Conservation (phyloP, 2,888 invertebrate genomes). For the Hypercompe scribonia region DNA sequence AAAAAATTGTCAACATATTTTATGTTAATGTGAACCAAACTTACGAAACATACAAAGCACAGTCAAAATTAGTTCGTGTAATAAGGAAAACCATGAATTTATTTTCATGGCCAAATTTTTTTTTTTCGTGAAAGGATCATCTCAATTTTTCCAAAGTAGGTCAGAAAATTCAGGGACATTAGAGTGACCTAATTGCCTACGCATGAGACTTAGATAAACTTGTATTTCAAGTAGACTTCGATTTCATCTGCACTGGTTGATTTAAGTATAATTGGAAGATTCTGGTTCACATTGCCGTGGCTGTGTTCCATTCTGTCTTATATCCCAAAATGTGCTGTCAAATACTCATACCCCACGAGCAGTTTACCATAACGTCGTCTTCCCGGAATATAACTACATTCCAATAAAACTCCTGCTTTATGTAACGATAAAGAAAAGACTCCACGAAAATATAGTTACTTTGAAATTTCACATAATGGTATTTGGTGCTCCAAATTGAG, state of each 20-base stretch:
- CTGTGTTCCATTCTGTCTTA: not conserved
- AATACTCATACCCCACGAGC: not conserved
- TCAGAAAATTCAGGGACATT: not conserved
- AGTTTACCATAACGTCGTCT: not conserved
- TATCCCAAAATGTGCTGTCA: not conserved
- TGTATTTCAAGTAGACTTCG: not conserved
- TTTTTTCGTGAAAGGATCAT: not conserved
- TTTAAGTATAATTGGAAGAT: not conserved
- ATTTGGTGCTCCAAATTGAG: not conserved
- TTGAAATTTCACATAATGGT: not conserved
- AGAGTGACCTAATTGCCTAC: not conserved
- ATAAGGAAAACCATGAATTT: not conserved
- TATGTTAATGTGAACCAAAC: not conserved
- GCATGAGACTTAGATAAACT: not conserved
- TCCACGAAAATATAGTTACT: not conserved
- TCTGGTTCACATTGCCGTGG: not conserved
- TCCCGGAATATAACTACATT: not conserved
- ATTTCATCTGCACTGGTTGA: not conserved
- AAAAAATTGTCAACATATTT: too few species aligned
- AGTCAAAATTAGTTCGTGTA: not conserved
- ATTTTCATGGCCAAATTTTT: not conserved
- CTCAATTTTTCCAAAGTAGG: not conserved
- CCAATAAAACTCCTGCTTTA: not conserved
- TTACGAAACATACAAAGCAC: not conserved
- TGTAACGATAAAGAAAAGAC: not conserved